A percentile compares a stretch with the other conserved stretches of the same genome.
Conservation (phyloP, 2,888 invertebrate species). For the Lithodes maja region DNA sequence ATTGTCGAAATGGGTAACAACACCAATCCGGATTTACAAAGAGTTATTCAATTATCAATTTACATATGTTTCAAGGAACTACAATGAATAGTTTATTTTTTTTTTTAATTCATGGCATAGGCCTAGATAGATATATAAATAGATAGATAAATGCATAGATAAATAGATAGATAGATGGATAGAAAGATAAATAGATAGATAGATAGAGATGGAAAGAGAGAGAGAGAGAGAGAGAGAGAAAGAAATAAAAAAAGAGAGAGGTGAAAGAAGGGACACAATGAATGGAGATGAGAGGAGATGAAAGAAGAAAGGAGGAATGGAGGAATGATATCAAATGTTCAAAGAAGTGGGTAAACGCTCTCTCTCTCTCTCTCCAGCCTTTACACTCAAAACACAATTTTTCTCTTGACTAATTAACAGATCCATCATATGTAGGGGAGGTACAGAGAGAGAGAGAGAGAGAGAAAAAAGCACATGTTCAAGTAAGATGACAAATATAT, state of each 20-base stretch:
- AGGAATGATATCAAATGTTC: neutral
- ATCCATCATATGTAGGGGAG: too few relatives aligned
- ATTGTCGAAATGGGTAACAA: too few relatives aligned
- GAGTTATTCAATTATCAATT: too few relatives aligned
- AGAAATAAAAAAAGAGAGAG: neutral
- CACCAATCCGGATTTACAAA: too few relatives aligned
- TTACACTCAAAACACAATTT: neutral
- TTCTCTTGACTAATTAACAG: too few relatives aligned
- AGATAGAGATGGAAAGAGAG: neutral
- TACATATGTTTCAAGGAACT: too few relatives aligned
- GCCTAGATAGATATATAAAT: too few relatives aligned
- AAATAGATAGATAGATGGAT: neutral
- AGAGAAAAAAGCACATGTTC: too few relatives aligned
- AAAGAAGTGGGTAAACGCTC: neutral
- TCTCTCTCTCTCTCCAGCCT: neutral
- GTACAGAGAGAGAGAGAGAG: too few relatives aligned
- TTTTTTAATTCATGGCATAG: too few relatives aligned
- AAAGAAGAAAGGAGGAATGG: neutral
- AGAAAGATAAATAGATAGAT: neutral
- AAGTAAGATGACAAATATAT: too few relatives aligned
- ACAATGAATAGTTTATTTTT: too few relatives aligned
- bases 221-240: constrained; percentile 13
- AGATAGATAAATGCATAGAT: neutral
- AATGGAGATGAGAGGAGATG: neutral
- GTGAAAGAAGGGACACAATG: neutral